Percentiles rank a stretch among this genome's conserved stretches.
Conservation (phyloP, 2,797 vertebrate genomes). For the Siniperca undulata region DNA sequence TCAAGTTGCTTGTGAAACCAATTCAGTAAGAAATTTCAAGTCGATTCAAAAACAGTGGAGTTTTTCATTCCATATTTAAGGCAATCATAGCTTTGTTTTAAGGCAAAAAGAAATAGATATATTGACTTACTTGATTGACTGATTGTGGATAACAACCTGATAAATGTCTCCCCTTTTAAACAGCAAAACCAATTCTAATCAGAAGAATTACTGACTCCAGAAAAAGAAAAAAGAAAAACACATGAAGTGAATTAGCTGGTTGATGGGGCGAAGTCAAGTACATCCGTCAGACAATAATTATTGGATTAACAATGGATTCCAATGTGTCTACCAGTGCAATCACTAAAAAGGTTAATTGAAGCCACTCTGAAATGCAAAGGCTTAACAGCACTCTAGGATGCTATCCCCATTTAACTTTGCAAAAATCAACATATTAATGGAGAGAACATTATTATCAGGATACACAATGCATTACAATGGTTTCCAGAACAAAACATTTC, state of each 20-base stretch:
- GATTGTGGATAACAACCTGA: conserved; percentile 36
- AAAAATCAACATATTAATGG: conserved; percentile 57
- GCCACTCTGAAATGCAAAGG: conserved; percentile 66
- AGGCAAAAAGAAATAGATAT: background rate
- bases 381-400: conserved; percentile 64
- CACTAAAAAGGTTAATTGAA: conserved; percentile 80
- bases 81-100: conserved; percentile 5
- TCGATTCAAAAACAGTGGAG: conserved; percentile 6
- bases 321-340: conserved; percentile 63
- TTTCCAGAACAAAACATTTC: conserved; percentile 19
- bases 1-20: conserved; percentile 32
- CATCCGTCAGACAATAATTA: conserved; percentile 75
- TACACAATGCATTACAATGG: conserved; percentile 15
- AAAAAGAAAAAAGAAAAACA: conserved; percentile 51
- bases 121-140: background rate
- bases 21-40: conserved; percentile 34
- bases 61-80: background rate
- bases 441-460: conserved; percentile 24
- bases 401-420: conserved; percentile 52
- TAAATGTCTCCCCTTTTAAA: conserved; percentile 44
- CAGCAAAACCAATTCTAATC: conserved; percentile 61
- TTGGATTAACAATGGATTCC: conserved; percentile 75
- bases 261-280: conserved; percentile 70
- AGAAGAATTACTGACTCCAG: conserved; percentile 64
- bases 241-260: conserved; percentile 66